These are phyloP conservation scores for Zapus hudsonius DNA, from an alignment of 2,113 vertebrate species.

Conservation along the genomic window DNA sequence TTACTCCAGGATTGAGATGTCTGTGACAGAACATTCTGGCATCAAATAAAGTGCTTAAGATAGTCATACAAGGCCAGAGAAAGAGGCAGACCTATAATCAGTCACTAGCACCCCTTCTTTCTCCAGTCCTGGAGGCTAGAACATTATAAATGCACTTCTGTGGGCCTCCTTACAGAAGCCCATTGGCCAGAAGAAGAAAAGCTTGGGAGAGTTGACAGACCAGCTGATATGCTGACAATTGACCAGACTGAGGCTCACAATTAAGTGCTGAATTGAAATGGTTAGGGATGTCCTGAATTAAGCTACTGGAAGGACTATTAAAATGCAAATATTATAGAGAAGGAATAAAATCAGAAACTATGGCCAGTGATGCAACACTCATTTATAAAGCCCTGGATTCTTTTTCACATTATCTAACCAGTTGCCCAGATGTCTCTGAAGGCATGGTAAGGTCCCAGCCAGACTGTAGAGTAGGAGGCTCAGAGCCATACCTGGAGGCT, in stretches of 20 bases:
- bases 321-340: constrained; percentile 40
- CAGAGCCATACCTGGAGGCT: neutral
- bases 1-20: neutral
- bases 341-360: constrained; percentile 36
- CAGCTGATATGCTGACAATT: neutral
- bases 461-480: neutral
- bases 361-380: neutral
- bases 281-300: neutral
- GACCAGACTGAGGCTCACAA: neutral
- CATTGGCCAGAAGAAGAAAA: neutral
- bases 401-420: neutral
- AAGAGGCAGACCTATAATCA: neutral
- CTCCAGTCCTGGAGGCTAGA: neutral
- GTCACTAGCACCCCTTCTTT: neutral
- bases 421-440: neutral
- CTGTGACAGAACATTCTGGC: neutral
- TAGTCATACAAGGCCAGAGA: neutral
- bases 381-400: neutral
- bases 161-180: neutral
- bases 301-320: constrained; percentile 27
- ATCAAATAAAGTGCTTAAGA: neutral
- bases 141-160: neutral
- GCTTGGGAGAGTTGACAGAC: neutral
- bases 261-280: constrained; percentile 1
- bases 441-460: neutral